These are phyloP conservation scores for Listronotus bonariensis DNA, from an alignment of 1,140 invertebrate genomes.

Conservation along the genomic window DNA sequence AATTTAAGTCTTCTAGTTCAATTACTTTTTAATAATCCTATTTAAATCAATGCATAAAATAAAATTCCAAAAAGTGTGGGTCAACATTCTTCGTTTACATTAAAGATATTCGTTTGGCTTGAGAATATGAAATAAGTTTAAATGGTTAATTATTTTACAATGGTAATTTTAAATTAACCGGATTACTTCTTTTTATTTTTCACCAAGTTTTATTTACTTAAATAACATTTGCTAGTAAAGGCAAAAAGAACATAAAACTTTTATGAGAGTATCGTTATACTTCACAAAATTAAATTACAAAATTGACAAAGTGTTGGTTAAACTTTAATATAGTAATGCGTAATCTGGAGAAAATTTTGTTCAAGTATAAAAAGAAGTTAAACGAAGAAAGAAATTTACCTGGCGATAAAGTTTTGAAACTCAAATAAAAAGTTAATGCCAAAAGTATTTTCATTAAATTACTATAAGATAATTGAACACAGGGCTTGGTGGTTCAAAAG, in stretches of 20 bases:
- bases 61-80: too few relatives aligned
- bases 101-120: too few relatives aligned
- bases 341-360: slow-evolving; percentile 18
- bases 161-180: slow-evolving; percentile 11
- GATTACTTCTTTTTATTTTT: slow-evolving; percentile 23
- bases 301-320: slow-evolving; percentile 8
- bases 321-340: slow-evolving; percentile 22
- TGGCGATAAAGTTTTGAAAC: slow-evolving; percentile 22
- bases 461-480: background rate
- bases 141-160: too few relatives aligned
- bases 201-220: slow-evolving; percentile 14
- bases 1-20: too few relatives aligned
- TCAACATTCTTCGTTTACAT: too few relatives aligned
- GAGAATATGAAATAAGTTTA: too few relatives aligned
- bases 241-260: background rate
- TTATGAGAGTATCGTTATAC: slow-evolving; percentile 1
- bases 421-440: slow-evolving; percentile 16
- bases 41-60: too few relatives aligned
- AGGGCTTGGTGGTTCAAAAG: background rate
- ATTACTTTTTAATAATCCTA: too few relatives aligned
- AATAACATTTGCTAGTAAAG: slow-evolving; percentile 8
- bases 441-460: slow-evolving; percentile 9
- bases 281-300: slow-evolving; percentile 5
- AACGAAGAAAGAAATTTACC: background rate
- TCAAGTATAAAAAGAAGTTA: slow-evolving; percentile 20